Conservation (phyloP, 2,113 vertebrate genomes). For the Lepus americanus region DNA sequence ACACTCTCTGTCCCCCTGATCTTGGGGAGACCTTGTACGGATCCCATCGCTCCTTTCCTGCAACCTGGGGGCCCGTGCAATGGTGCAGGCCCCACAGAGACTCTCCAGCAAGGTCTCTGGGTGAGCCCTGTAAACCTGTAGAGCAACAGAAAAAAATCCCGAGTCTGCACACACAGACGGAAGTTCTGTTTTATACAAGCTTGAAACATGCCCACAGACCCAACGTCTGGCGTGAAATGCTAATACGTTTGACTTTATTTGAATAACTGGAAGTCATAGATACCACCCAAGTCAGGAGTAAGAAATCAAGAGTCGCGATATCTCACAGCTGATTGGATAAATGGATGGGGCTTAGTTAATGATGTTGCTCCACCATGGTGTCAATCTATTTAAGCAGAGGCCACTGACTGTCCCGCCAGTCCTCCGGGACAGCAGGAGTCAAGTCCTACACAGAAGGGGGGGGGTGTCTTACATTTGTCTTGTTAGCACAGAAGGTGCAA, state of each 20-base stretch:
- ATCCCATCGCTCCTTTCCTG: no score
- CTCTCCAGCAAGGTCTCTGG: fast-evolving
- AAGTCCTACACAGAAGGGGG: not conserved
- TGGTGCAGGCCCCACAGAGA: not conserved
- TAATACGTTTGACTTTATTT: not conserved
- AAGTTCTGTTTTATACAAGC: not conserved
- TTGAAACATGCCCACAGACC: not conserved
- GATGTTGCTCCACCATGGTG: not conserved
- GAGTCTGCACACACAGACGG: not conserved
- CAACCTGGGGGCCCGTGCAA: no score
- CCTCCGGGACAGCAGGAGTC: not conserved
- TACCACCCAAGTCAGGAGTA: not conserved
- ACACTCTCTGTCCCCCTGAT: not conserved
- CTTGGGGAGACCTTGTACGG: fast-evolving
- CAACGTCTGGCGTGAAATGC: not conserved
- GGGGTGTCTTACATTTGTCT: fast-evolving
- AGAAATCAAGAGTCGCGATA: not conserved
- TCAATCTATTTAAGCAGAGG: not conserved
- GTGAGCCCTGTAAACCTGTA: fast-evolving
- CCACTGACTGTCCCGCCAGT: not conserved
- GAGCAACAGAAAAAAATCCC: not conserved
- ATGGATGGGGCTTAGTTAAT: not conserved
- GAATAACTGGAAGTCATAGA: slow-evolving; percentile 5
- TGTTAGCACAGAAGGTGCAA: not conserved
- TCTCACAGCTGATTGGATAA: slow-evolving; percentile 27